phyloP scores from a whole-genome alignment of 2,797 vertebrate genomes.

The Smutsia gigantea region DNA sequence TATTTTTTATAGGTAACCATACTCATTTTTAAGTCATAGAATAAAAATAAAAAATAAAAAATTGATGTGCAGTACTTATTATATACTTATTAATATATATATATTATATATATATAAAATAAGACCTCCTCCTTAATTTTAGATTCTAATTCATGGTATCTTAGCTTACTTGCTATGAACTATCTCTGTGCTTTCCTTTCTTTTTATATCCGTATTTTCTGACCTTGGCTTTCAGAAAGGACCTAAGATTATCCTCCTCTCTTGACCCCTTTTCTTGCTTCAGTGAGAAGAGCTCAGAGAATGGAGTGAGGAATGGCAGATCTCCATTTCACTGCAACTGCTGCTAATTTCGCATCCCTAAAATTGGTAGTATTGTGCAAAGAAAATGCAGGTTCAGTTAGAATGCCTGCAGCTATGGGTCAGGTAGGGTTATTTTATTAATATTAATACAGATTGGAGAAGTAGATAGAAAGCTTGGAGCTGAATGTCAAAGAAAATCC shows the following conservation, averaged over 20 bases:
- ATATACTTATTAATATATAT: no score
- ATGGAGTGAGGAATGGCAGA: background rate
- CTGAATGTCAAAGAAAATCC: slow-evolving; percentile 71
- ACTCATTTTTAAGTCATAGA: background rate
- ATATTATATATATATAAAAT: no score
- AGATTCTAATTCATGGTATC: background rate
- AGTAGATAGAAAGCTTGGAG: slow-evolving; percentile 56
- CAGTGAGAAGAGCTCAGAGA: background rate
- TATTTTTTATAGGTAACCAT: background rate
- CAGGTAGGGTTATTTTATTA: slow-evolving; percentile 64
- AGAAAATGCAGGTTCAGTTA: slow-evolving; percentile 54
- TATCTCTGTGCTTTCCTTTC: background rate
- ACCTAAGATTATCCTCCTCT: background rate
- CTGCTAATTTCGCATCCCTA: slow-evolving; percentile 49
- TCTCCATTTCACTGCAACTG: background rate
- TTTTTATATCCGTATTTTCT: background rate
- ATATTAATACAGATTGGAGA: slow-evolving; percentile 74
- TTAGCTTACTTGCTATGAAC: slow-evolving; percentile 12
- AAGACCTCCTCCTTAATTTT: slow-evolving; percentile 8
- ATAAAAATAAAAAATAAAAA: slow-evolving; percentile 41
- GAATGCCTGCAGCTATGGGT: slow-evolving; percentile 60
- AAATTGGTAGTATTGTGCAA: slow-evolving; percentile 22
- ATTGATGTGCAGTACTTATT: background rate
- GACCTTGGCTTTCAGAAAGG: background rate
- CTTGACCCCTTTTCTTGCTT: slow-evolving; percentile 8